phyloP scores from a whole-genome alignment of 2,888 invertebrate species.

The Deilephila porcellus region DNA sequence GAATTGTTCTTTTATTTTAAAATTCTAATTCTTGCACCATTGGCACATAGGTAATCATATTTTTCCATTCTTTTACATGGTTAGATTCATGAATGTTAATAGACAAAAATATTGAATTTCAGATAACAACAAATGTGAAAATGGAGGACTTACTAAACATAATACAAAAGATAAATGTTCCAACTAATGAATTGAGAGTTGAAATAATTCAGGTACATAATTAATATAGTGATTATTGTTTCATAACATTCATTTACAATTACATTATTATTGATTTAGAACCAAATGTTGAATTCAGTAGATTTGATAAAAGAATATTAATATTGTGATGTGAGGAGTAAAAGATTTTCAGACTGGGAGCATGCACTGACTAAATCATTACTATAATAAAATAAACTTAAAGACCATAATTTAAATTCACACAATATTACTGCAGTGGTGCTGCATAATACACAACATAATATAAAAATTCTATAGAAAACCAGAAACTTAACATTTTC shows the following conservation, averaged over 20 bases:
- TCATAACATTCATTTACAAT: not conserved
- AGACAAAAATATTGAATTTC: slow-evolving; percentile 39
- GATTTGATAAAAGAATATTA: too few species aligned
- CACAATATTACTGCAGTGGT: too few species aligned
- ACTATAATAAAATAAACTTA: too few species aligned
- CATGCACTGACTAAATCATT: too few species aligned
- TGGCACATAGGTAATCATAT: not conserved
- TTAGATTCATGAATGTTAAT: not conserved
- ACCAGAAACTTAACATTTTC: too few species aligned
- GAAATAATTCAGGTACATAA: slow-evolving; percentile 62
- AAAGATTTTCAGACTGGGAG: too few species aligned
- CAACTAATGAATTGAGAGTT: slow-evolving; percentile 50
- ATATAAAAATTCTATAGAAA: too few species aligned
- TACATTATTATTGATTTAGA: too few species aligned
- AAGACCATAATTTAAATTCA: too few species aligned
- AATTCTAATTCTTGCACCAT: not conserved
- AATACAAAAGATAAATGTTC: slow-evolving; percentile 47
- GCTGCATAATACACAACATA: too few species aligned
- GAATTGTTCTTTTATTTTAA: slow-evolving; percentile 63
- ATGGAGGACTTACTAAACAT: slow-evolving; percentile 53
- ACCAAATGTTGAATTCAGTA: too few species aligned
- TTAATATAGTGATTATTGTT: not conserved
- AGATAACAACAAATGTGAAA: slow-evolving; percentile 41
- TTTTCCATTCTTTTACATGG: not conserved
- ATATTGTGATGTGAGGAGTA: too few species aligned